These are phyloP conservation scores for Euzophera pinguis DNA, from an alignment of 2,888 invertebrate genomes.

Conservation along the genomic window DNA sequence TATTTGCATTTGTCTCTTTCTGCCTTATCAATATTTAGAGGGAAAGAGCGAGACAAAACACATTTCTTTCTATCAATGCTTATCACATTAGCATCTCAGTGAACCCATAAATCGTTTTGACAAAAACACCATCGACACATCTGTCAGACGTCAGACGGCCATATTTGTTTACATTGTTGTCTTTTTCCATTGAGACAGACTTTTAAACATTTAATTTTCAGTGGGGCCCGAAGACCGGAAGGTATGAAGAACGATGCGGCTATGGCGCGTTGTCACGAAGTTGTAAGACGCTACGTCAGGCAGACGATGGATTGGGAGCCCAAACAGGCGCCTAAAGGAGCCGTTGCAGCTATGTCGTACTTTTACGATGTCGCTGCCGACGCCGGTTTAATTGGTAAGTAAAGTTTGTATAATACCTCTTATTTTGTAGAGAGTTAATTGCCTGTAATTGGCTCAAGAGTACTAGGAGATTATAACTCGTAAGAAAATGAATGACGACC, in stretches of 20 bases:
- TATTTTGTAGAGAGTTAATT: too few species aligned
- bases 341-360: conserved; percentile 90
- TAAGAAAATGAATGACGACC: neutral
- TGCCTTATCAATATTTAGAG: too few species aligned
- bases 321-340: conserved; percentile 81
- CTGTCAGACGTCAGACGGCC: too few species aligned
- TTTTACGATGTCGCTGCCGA: conserved; percentile 96
- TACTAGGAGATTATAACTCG: neutral
- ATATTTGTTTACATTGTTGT: too few species aligned
- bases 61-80: too few species aligned
- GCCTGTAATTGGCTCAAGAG: too few species aligned
- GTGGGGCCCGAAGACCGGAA: conserved; percentile 41
- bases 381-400: conserved; percentile 86
- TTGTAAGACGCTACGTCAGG: conserved; percentile 53
- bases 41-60: too few species aligned
- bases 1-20: too few species aligned
- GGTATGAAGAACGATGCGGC: conserved; percentile 43
- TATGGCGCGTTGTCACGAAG: conserved; percentile 44
- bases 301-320: conserved; percentile 77
- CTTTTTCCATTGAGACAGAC: too few species aligned
- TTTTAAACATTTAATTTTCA: conserved; percentile 21
- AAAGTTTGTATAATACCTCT: neutral
- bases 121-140: too few species aligned
- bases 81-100: too few species aligned
- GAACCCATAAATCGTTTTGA: too few species aligned